Evolutionary conservation across 2,888 invertebrate species (phyloP), one percentile per base, ranked within the genome.

Genomic region (Pseudoips prasinana): DNA sequence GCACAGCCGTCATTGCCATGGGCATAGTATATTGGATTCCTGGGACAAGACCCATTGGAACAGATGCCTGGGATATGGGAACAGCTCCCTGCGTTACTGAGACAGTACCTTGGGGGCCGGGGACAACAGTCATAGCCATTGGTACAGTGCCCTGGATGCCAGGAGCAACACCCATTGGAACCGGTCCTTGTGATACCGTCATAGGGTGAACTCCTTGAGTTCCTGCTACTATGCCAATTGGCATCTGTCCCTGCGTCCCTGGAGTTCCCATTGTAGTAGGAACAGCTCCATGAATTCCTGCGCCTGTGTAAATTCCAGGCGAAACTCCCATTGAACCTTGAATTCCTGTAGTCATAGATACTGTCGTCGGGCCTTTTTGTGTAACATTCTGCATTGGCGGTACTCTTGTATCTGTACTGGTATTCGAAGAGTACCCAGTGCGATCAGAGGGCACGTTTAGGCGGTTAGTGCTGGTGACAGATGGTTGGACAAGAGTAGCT

Each of bases 401-500:
- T 18, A 3, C 6, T 20, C 7, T 20, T 5, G 20, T 2, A 2
- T n/a, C n/a, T 20, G 7, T 5, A 20, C n/a, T 20, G 2, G 20
- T 20, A 2, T 36, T 41, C 0, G 33, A 20, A 24, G 29, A 19
- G 10, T 29, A 7, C 7, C 20, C n/a, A n/a, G 4, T 20, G n/a
- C 4, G n/a, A n/a, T n/a, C n/a, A 20, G 56, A 20, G 2, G 70
- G 64, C 1, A 61, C 46, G 10, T 44, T 40, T 7, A 69, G 48
- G 44, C 69, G 71, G 39, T 63, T 66, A 7, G 67, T 37, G 5
- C 58, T 51, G 11, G 31, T 17, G 2, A 33, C 10, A 5, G 33
- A 8, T 14, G 55, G 39, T 20, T 50, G 46, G 7, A 32, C 32
- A 6, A 49, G 35, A 1, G 46, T 39, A 1, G 38, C 23, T 7